These are phyloP conservation scores for Dryobates pubescens DNA, from an alignment of 2,797 vertebrate genomes.

Conservation along the genomic window DNA sequence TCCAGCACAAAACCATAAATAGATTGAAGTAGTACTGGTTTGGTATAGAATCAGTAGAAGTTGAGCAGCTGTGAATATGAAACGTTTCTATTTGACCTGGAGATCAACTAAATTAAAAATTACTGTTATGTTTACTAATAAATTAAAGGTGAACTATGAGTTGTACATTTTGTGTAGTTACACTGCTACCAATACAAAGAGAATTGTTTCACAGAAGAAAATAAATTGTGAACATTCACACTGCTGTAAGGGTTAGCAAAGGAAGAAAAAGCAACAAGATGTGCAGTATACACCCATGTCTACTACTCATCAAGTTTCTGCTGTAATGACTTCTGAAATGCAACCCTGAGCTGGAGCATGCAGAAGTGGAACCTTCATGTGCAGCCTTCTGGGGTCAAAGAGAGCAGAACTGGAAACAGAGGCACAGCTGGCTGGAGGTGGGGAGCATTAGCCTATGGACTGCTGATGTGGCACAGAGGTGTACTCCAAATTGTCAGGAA, in stretches of 20 bases:
- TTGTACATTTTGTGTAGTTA: background rate
- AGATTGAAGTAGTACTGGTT: background rate
- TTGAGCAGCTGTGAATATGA: background rate
- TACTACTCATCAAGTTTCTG: background rate
- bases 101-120: background rate
- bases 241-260: background rate
- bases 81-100: background rate
- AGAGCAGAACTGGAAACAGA: background rate
- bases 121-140: background rate
- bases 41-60: background rate
- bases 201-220: no score
- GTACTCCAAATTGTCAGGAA: background rate
- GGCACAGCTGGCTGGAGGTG: background rate
- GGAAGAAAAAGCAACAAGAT: background rate
- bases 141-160: background rate
- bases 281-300: fast-evolving
- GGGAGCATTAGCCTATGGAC: background rate
- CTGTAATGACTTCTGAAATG: background rate
- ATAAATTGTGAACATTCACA: background rate
- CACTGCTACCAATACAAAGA: background rate
- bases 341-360: background rate
- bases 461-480: fast-evolving
- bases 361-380: background rate
- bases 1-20: background rate
- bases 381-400: background rate